phyloP scores from a whole-genome alignment of 2,113 vertebrate species.

The Montifringilla adamsi region DNA sequence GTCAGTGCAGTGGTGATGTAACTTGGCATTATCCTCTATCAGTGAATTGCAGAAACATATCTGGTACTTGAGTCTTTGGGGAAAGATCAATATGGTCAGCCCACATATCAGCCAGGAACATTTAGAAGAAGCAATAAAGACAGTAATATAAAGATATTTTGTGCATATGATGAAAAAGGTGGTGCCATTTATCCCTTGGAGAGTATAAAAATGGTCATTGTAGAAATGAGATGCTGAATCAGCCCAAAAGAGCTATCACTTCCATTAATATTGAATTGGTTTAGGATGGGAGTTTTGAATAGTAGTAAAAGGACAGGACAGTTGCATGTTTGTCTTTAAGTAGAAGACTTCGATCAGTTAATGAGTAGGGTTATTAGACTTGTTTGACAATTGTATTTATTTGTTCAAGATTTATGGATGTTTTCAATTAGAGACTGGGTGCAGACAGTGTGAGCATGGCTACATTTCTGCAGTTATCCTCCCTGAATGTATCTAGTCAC shows the following conservation, averaged over 20 bases:
- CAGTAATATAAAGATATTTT: not conserved
- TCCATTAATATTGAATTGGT: not conserved
- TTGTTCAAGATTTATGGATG: not conserved
- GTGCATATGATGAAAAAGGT: not conserved
- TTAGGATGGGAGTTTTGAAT: not conserved
- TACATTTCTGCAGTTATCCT: not conserved
- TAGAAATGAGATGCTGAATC: constrained; percentile 39
- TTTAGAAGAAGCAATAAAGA: constrained; percentile 26
- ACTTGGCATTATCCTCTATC: constrained; percentile 32
- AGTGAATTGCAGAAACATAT: constrained; percentile 24
- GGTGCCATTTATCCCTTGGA: not conserved
- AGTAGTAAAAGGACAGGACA: not conserved
- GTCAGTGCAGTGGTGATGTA: constrained; percentile 39
- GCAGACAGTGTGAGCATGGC: not conserved
- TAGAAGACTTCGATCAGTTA: not conserved
- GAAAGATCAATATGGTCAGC: constrained; percentile 27
- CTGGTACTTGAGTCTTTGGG: constrained; percentile 13
- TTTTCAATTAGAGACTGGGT: not conserved
- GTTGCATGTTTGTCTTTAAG: not conserved
- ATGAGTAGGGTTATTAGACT: not conserved
- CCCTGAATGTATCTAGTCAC: not conserved
- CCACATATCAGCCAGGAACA: not conserved
- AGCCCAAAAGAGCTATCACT: not conserved
- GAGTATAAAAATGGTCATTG: not conserved
- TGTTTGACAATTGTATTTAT: not conserved